phyloP scores from a whole-genome alignment of 2,797 vertebrate genomes.

The Denticeps clupeoides region DNA sequence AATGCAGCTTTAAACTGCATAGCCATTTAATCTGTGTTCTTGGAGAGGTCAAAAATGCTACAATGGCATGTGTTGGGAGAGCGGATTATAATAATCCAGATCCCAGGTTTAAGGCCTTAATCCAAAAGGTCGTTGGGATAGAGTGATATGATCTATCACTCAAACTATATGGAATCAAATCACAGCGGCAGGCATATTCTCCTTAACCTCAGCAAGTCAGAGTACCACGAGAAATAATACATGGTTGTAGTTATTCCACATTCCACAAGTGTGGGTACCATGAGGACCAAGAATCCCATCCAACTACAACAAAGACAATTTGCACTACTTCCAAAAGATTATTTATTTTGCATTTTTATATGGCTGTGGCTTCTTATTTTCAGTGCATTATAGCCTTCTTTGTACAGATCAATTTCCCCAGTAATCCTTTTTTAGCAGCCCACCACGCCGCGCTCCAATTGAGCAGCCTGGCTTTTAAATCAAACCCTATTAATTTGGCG shows the following conservation, averaged over 20 bases:
- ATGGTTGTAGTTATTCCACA: neutral
- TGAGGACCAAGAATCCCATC: too few relatives aligned
- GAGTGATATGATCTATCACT: constrained; percentile 2
- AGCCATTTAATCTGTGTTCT: neutral
- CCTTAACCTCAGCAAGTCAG: too few relatives aligned
- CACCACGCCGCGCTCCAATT: constrained; percentile 4
- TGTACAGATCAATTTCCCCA: constrained; percentile 6
- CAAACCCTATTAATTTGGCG: constrained; percentile 2
- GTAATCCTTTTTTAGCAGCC: constrained; percentile 3
- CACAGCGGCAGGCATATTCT: neutral
- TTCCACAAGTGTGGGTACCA: neutral
- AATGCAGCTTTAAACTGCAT: neutral
- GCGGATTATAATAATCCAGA: constrained; percentile 17
- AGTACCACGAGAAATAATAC: too few relatives aligned
- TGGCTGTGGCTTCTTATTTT: neutral
- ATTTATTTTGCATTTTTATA: too few relatives aligned
- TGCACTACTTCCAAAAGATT: too few relatives aligned
- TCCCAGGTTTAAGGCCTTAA: constrained; percentile 10
- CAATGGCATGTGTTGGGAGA: constrained; percentile 12
- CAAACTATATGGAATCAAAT: neutral
- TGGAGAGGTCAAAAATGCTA: neutral
- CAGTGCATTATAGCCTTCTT: neutral
- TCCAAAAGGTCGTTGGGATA: constrained; percentile 14
- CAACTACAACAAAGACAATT: too few relatives aligned
- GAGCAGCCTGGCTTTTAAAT: constrained; percentile 10